phyloP scores from a whole-genome alignment of 2,797 vertebrate genomes.

The Molossus molossus region DNA sequence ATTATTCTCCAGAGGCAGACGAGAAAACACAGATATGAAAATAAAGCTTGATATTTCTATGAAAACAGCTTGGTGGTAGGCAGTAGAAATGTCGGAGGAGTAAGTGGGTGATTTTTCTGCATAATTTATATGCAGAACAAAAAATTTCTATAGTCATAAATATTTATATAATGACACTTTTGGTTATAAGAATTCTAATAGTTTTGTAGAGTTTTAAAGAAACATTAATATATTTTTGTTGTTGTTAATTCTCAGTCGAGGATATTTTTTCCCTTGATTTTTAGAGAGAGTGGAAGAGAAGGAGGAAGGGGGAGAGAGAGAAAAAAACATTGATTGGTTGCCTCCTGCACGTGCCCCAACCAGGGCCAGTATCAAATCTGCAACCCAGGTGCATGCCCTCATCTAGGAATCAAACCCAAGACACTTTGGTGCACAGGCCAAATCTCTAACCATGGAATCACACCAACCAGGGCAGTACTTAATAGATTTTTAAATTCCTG shows the following conservation, averaged over 20 bases:
- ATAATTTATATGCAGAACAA: background rate
- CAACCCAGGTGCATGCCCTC: too few species aligned
- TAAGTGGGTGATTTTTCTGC: conserved; percentile 19
- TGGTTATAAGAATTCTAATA: conserved; percentile 64
- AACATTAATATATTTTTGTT: conserved; percentile 36
- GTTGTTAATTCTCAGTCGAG: too few species aligned
- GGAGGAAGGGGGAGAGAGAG: too few species aligned
- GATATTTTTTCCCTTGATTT: too few species aligned
- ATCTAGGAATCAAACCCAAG: too few species aligned
- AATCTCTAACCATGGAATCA: too few species aligned
- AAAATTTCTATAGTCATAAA: conserved; percentile 48
- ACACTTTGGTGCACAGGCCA: too few species aligned
- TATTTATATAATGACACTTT: conserved; percentile 61
- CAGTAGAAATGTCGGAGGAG: conserved; percentile 21
- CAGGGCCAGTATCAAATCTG: too few species aligned
- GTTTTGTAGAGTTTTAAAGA: conserved; percentile 60
- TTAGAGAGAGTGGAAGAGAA: too few species aligned
- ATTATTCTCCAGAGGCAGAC: conserved; percentile 62
- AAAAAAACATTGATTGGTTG: too few species aligned
- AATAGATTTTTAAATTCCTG: conserved; percentile 44
- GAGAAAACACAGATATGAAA: conserved; percentile 74
- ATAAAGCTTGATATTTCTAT: conserved; percentile 66
- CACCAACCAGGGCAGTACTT: background rate
- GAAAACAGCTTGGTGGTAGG: conserved; percentile 39
- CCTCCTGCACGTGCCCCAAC: too few species aligned